Base-by-base conservation (phyloP, 1,140 invertebrate genomes). In the Pseudomyrmex dendroicus region DNA sequence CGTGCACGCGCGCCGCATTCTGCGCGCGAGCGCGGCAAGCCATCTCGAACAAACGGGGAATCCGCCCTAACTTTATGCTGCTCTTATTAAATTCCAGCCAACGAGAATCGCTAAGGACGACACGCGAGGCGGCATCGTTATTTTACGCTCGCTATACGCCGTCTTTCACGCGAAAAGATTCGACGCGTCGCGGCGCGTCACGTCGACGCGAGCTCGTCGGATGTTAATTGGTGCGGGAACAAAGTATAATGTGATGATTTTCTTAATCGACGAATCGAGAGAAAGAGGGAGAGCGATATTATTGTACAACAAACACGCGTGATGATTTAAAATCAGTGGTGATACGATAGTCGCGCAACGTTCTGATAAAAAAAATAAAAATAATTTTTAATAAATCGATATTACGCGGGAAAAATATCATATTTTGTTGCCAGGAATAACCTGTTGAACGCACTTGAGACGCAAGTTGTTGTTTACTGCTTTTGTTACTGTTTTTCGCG, bases 61-160 rank as follows among this genome's bases (percentile, higher is more conserved):
- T 88, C 73, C 84, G 48, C 62, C 82, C 73, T 88, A 88, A 90
- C 84, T 91, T 91, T 89, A 88, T 83, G 83, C 73, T 73, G 86
- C 85, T 88, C 91, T 92, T 92, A 92, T 92, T 92, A 91, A 90
- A 89, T 90, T 89, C 88, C 89, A 77, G 66, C 78, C 84, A 76
- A 90, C 86, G 87, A 89, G 88, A 86, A 90, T 91, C 88, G 87
- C 89, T 90, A 88, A 90, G 76, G 84, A 87, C 86, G 73, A 77
- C 73, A 91, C 56, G 70, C 86, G 61, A 59, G 50, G 35, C 61
- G 77, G 35, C 54, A 22, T 62, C 87, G 76, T 85, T 85, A 88
- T 88, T 88, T 88, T 70, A 15, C 63, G 46, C 61, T n/a, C 25
- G 48, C 7, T 35, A 35, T 35, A 35, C 35, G 9, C 44, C 59